phyloP scores from a whole-genome alignment of 1,140 invertebrate genomes.

The Leptonema lineaticorne region DNA sequence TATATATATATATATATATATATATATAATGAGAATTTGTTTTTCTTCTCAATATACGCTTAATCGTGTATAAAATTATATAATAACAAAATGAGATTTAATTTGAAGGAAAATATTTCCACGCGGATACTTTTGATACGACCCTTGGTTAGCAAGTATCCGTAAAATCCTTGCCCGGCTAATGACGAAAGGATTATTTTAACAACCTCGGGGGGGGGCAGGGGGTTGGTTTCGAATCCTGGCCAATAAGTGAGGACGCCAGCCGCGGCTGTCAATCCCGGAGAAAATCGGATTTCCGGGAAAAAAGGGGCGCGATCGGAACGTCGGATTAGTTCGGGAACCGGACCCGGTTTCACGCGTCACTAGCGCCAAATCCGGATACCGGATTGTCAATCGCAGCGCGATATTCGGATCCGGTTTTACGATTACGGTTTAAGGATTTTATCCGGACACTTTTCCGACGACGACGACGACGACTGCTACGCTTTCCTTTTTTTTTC shows the following conservation, averaged over 20 bases:
- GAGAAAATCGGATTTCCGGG: neutral
- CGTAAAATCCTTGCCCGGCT: neutral
- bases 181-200: constrained; percentile 16
- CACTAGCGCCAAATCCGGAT: constrained; percentile 37
- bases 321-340: constrained; percentile 10
- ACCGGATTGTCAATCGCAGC: constrained; percentile 15
- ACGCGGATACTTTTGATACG: too few relatives aligned
- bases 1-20: neutral
- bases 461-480: neutral
- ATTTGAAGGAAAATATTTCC: too few relatives aligned
- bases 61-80: too few relatives aligned
- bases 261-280: constrained; percentile 33
- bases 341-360: constrained; percentile 39
- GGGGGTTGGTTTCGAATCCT: constrained; percentile 12
- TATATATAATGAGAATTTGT: neutral
- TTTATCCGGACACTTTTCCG: too few relatives aligned
- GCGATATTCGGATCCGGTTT: neutral
- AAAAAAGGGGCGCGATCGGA: too few relatives aligned
- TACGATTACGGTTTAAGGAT: too few relatives aligned
- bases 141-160: too few relatives aligned
- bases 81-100: too few relatives aligned
- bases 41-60: too few relatives aligned
- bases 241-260: constrained; percentile 35
- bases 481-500: neutral
- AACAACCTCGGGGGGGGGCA: neutral